These are phyloP conservation scores for Vannuccia rotundouncinata DNA, from an alignment of 2,888 invertebrate genomes.

Conservation along the genomic window DNA sequence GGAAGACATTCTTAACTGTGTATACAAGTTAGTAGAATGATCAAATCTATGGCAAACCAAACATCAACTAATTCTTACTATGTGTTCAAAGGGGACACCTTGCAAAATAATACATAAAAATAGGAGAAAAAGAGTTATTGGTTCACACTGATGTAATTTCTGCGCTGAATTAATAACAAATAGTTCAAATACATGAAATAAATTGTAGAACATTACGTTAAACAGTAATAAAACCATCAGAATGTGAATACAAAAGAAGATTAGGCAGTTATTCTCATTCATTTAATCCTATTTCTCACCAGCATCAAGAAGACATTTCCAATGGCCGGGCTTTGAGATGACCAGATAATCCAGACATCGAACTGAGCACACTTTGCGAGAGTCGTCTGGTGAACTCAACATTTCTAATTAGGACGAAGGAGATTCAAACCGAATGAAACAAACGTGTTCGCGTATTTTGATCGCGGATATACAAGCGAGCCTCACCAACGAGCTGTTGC, in stretches of 20 bases:
- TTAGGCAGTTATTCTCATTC: no score
- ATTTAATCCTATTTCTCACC: constrained; percentile 42
- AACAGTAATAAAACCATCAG: no score
- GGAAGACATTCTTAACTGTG: no score
- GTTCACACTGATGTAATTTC: no score
- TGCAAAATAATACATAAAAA: background rate
- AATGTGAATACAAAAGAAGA: no score
- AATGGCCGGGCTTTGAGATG: constrained; percentile 49
- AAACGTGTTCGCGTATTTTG: background rate
- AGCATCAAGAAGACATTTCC: constrained; percentile 50
- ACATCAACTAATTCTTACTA: no score
- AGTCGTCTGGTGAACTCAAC: constrained; percentile 43
- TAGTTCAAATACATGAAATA: no score
- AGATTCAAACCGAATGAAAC: background rate
- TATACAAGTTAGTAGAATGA: no score
- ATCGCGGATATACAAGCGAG: background rate
- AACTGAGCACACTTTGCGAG: constrained; percentile 49
- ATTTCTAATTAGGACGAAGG: constrained; percentile 42
- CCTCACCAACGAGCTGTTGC: constrained; percentile 53
- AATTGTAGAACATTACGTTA: no score
- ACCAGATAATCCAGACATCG: constrained; percentile 54
- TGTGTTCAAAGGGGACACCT: no score
- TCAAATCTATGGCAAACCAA: no score
- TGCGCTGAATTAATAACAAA: no score
- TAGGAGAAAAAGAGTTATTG: background rate